phyloP scores from a whole-genome alignment of 30 jellyfish, hydroid and myxozoan species.

The Nemopilema nomurai region DNA sequence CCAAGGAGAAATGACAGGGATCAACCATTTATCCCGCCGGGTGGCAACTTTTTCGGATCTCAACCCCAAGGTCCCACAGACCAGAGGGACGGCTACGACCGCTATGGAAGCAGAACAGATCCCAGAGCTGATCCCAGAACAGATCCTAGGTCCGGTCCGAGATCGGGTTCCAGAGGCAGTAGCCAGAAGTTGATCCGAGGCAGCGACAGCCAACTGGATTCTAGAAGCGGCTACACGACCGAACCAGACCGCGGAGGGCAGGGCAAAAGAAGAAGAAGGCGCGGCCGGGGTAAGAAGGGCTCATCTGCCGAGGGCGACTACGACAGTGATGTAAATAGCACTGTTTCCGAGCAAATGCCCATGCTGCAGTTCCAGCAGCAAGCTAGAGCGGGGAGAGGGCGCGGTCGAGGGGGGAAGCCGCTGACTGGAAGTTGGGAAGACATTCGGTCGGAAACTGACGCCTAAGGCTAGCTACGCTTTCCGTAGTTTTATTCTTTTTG shows the following conservation, averaged over 20 bases:
- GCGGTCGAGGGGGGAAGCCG: constrained; percentile 58
- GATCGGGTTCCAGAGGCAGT: background rate
- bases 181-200: background rate
- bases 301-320: constrained; percentile 58
- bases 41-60: constrained; percentile 21
- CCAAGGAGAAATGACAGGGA: background rate
- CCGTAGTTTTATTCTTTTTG: background rate
- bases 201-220: constrained; percentile 1
- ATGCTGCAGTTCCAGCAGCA: constrained; percentile 63
- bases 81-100: background rate
- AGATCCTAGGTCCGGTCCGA: background rate
- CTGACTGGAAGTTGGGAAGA: constrained; percentile 99
- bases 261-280: constrained; percentile 36
- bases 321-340: constrained; percentile 94
- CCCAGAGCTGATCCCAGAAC: background rate
- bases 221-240: constrained; percentile 76
- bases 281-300: constrained; percentile 57
- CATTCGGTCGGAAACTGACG: constrained; percentile 81
- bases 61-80: constrained; percentile 1
- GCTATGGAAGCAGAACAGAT: background rate
- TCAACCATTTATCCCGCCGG: constrained; percentile 20
- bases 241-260: constrained; percentile 77
- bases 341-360: constrained; percentile 93
- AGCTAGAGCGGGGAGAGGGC: constrained; percentile 36
- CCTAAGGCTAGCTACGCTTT: constrained; percentile 5